Conservation (phyloP, 2,888 invertebrate genomes). For the Sinhomidia bicolor region DNA sequence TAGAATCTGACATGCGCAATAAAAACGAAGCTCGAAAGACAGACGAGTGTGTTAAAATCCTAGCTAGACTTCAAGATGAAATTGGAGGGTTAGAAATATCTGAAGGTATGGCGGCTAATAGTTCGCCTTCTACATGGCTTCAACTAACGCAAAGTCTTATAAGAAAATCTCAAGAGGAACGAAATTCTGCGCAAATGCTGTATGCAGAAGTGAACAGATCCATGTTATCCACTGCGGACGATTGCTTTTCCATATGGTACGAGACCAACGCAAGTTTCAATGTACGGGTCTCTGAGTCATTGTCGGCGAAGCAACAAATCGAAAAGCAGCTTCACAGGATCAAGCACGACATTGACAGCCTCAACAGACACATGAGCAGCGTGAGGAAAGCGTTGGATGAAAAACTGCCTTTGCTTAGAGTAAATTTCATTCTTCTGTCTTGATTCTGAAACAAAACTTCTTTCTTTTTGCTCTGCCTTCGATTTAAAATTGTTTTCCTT, state of each 20-base stretch:
- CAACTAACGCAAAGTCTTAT: constrained; percentile 90
- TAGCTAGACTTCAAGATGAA: constrained; percentile 74
- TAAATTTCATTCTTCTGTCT: constrained; percentile 53
- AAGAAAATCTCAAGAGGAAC: constrained; percentile 91
- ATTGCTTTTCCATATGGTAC: constrained; percentile 78
- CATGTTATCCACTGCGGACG: constrained; percentile 76
- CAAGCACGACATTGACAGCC: constrained; percentile 76
- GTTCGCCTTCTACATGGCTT: constrained; percentile 91
- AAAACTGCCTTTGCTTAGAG: constrained; percentile 76
- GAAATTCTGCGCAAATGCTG: constrained; percentile 88
- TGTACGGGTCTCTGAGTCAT: constrained; percentile 74
- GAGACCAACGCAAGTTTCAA: constrained; percentile 76
- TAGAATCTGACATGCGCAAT: constrained; percentile 78
- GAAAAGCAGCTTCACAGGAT: constrained; percentile 76
- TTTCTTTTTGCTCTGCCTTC: not conserved
- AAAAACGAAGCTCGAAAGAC: constrained; percentile 78
- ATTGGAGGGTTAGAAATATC: constrained; percentile 70
- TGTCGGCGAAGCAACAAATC: constrained; percentile 72
- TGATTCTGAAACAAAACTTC: not conserved
- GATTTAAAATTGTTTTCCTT: not conserved
- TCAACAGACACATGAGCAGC: constrained; percentile 75
- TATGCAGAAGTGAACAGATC: constrained; percentile 74
- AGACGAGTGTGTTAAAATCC: constrained; percentile 78
- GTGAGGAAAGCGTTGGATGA: constrained; percentile 77
- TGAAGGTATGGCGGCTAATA: constrained; percentile 82